These are phyloP conservation scores for Platynereis dumerilii DNA, from an alignment of 2,888 invertebrate species.

Conservation along the genomic window DNA sequence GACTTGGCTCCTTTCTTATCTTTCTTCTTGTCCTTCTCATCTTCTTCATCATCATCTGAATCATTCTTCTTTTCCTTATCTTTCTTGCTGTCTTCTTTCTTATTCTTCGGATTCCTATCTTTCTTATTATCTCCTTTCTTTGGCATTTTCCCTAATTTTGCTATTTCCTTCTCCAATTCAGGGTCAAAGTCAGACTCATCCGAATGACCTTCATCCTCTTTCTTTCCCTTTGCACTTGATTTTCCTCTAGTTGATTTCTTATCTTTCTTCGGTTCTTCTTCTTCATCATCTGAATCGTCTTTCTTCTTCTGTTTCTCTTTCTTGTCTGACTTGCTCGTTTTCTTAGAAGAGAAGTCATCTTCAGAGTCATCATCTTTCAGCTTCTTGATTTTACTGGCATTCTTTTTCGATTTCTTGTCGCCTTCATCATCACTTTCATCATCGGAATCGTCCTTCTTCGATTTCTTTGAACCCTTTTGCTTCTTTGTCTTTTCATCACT, in stretches of 20 bases:
- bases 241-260: conserved; percentile 11
- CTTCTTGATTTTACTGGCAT: not conserved
- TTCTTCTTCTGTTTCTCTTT: conserved; percentile 4
- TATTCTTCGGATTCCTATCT: conserved; percentile 10
- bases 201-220: conserved; percentile 11
- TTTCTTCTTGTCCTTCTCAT: conserved; percentile 19
- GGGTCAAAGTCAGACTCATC: conserved; percentile 17
- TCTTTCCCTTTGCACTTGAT: not conserved
- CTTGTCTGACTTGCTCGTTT: conserved; percentile 5
- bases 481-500: not conserved
- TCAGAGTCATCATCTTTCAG: not conserved
- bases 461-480: not conserved
- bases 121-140: conserved; percentile 40
- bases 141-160: conserved; percentile 20
- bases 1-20: conserved; percentile 9
- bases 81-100: conserved; percentile 29
- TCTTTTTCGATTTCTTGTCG: not conserved
- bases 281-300: conserved; percentile 3
- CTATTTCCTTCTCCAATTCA: conserved; percentile 24
- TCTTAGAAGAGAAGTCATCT: not conserved
- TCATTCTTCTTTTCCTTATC: conserved; percentile 10
- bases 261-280: conserved; percentile 1
- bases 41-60: conserved; percentile 27
- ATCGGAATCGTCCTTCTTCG: not conserved
- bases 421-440: not conserved